Conservation (phyloP, 2,888 invertebrate species). For the Campopleginae sp. region DNA sequence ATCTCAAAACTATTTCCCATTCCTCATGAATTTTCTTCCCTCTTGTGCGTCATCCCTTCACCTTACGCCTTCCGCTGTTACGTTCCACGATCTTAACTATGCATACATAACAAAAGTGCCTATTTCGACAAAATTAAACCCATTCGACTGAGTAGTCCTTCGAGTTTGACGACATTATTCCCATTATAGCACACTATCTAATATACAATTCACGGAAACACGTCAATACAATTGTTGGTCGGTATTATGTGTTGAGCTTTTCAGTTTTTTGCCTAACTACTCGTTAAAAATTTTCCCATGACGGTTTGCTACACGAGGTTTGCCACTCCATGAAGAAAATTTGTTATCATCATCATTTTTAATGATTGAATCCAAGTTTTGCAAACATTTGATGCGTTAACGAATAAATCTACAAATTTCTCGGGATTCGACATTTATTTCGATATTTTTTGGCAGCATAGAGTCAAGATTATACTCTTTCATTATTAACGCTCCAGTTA, state of each 20-base stretch:
- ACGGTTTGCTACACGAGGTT: not conserved
- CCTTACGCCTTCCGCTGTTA: slow-evolving; percentile 11
- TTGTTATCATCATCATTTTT: not conserved
- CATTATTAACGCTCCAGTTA: not conserved
- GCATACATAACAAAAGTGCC: slow-evolving; percentile 4
- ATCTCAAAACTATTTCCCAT: slow-evolving; percentile 12
- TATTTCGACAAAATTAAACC: slow-evolving; percentile 12
- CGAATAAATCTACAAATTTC: not conserved
- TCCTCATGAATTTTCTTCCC: slow-evolving; percentile 15
- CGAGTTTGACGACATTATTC: slow-evolving; percentile 8
- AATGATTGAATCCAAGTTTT: not conserved
- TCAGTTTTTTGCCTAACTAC: not conserved
- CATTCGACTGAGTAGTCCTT: slow-evolving; percentile 9
- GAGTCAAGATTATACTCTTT: not conserved
- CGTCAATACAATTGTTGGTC: slow-evolving; percentile 4
- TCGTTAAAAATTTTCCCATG: not conserved
- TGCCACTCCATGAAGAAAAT: not conserved
- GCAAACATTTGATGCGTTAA: not conserved
- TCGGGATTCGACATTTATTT: not conserved
- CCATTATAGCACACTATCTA: slow-evolving; percentile 21
- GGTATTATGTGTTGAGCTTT: not conserved
- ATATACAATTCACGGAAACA: slow-evolving; percentile 6
- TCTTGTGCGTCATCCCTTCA: slow-evolving; percentile 1
- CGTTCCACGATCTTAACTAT: slow-evolving; percentile 18
- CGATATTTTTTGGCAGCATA: not conserved